These are phyloP conservation scores for Dolichallabes microphthalmus DNA, from an alignment of 2,113 vertebrate genomes.

Conservation along the genomic window DNA sequence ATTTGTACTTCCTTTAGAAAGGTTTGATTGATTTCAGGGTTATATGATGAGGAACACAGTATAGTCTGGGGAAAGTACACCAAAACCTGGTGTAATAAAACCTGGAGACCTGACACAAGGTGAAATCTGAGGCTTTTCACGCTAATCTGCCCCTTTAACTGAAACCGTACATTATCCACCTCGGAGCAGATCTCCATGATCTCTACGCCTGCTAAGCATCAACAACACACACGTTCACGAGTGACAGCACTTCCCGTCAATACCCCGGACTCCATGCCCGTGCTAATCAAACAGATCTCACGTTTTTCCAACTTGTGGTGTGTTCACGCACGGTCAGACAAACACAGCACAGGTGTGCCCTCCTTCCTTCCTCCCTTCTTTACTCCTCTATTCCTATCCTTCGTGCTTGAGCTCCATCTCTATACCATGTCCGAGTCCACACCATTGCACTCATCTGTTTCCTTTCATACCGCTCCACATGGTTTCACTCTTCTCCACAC, in stretches of 20 bases:
- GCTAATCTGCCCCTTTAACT: neutral
- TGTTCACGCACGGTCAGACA: constrained; percentile 12
- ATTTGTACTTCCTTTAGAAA: neutral
- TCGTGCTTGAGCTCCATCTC: constrained; percentile 12
- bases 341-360: constrained; percentile 25
- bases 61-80: neutral
- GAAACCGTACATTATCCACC: neutral
- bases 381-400: constrained; percentile 4
- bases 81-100: neutral
- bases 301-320: neutral
- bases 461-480: neutral
- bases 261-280: neutral
- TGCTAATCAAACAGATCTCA: neutral
- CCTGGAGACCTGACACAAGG: neutral
- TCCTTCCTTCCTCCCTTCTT: neutral
- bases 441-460: neutral
- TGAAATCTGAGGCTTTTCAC: neutral
- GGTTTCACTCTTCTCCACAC: neutral
- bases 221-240: neutral
- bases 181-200: neutral
- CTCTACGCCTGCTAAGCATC: neutral
- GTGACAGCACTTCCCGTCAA: neutral
- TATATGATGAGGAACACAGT: neutral
- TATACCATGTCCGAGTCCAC: neutral
- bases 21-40: neutral